phyloP scores from a whole-genome alignment of 2,113 vertebrate species.

The Melanerpes aurifrons region DNA sequence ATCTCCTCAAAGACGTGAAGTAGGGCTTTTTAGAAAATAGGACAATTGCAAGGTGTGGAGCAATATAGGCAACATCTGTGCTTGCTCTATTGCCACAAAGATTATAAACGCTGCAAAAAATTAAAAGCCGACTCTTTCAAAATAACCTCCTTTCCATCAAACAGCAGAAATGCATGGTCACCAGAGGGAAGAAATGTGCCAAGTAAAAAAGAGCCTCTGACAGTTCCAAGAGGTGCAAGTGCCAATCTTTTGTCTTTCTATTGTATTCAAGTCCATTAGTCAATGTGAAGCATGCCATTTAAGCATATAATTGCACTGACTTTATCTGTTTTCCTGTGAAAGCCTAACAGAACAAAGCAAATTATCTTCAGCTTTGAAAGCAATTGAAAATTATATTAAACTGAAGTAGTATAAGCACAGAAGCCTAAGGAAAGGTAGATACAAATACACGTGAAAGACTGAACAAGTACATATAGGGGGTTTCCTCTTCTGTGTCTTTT shows the following conservation, averaged over 20 bases:
- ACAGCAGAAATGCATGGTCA: neutral
- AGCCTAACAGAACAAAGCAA: neutral
- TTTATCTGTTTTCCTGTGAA: neutral
- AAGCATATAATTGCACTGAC: neutral
- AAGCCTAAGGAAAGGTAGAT: neutral
- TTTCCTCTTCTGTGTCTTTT: neutral
- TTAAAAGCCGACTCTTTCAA: neutral
- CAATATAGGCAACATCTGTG: neutral
- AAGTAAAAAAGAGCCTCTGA: neutral
- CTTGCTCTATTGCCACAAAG: neutral
- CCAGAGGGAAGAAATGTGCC: neutral
- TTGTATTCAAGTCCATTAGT: neutral
- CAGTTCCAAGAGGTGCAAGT: neutral
- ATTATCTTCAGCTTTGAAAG: neutral
- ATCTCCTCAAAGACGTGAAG: neutral
- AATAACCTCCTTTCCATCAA: neutral
- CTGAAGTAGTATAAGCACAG: neutral
- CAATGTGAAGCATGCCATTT: neutral
- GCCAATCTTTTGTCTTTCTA: neutral
- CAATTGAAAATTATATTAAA: neutral
- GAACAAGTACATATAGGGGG: neutral
- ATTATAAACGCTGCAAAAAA: neutral
- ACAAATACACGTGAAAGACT: neutral
- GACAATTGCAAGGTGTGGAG: neutral
- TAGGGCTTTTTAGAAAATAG: neutral